These are phyloP conservation scores for Sinonovacula constricta DNA, from an alignment of 1,140 invertebrate genomes.

Conservation along the genomic window DNA sequence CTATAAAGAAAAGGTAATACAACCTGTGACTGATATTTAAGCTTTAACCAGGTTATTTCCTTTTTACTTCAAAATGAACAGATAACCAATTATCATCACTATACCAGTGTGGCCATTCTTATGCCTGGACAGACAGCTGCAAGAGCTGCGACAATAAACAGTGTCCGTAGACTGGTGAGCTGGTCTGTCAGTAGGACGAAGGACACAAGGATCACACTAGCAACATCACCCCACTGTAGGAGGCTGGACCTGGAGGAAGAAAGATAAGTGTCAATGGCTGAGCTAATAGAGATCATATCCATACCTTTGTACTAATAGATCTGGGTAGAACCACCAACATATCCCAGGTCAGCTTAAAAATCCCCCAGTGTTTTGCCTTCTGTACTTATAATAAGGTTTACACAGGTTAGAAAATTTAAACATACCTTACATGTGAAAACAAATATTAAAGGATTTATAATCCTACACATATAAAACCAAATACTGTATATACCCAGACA, in stretches of 20 bases:
- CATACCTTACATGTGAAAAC: not conserved
- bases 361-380: no score
- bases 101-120: conserved; percentile 35
- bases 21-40: not conserved
- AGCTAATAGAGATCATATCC: no score
- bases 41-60: not conserved
- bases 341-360: no score
- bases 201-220: conserved; percentile 24
- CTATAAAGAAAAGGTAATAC: no score
- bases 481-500: conserved; percentile 18
- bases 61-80: no score
- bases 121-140: conserved; percentile 43
- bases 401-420: no score
- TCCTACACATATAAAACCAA: not conserved
- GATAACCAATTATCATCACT: no score
- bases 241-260: conserved; percentile 25
- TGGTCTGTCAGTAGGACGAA: conserved; percentile 22
- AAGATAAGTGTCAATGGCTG: no score
- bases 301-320: no score
- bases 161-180: not conserved
- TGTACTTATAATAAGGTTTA: no score
- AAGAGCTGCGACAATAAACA: conserved; percentile 7
- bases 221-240: conserved; percentile 47
- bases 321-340: no score
- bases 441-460: not conserved